Evolutionary conservation across 2,797 vertebrate genomes (phyloP).

Genomic region (Sebastes minor): DNA sequence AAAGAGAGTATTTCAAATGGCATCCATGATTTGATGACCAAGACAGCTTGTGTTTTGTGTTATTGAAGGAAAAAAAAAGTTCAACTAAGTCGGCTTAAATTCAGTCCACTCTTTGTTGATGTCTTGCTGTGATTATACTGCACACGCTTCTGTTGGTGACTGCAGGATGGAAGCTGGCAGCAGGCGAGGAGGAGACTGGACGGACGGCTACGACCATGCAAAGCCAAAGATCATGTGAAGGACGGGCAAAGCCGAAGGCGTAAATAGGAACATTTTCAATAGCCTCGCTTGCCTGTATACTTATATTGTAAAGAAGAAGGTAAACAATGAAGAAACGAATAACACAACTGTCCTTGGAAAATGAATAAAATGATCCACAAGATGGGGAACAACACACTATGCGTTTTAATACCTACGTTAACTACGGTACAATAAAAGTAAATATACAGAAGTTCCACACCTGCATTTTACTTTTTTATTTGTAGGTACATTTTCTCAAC

Average conservation of each 20-base stretch:
- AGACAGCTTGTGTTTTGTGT: background rate
- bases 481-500: background rate
- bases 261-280: background rate
- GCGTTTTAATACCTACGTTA: too few species aligned
- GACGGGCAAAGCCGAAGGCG: background rate
- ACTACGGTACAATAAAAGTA: background rate
- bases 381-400: background rate
- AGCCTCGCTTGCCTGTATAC: background rate
- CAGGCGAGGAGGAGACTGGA: background rate
- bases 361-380: background rate
- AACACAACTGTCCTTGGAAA: background rate
- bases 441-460: background rate
- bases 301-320: background rate
- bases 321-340: background rate
- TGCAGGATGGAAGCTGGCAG: background rate
- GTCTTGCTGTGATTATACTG: background rate
- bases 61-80: background rate
- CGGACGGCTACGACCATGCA: background rate
- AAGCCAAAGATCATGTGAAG: background rate
- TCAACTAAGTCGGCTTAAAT: background rate
- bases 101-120: background rate
- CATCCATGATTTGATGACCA: background rate
- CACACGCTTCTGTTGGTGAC: background rate
- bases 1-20: background rate
- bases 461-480: background rate